Base-by-base conservation (phyloP, 2,797 vertebrate species). In the Columba guinea region DNA sequence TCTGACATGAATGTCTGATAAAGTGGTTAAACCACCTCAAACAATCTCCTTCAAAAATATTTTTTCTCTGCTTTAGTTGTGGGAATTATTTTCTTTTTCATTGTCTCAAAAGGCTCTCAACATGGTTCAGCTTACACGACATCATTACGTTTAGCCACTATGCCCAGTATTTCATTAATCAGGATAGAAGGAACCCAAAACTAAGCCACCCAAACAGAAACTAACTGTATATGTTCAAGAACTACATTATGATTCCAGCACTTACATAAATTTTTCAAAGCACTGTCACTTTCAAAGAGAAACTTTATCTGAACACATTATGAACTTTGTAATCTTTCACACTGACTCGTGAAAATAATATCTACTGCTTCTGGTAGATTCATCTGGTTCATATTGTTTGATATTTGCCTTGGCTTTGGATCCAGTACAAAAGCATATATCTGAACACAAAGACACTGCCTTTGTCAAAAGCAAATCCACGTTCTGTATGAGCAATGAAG, bases 341-440 rank as follows among this genome's bases (percentile, higher is more conserved):
- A 48, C 28, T 62, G 75, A 58, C 14, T 70, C 55, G 13, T 69
- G 44, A 78, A 86, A 44, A 83, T 11, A 63, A 4, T 58, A 87
- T 51, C 77, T 78, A 22, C 18, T 71, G 60, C 58, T 83, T 75
- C 65, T 90, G 35, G 44, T 68, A 82, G 52, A 80, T 82, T 91
- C 85, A 90, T 89, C 90, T 94, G 91, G 77, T 94, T 94, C 67
- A 74, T 70, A 93, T 90, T 87, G 59, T 76, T 95, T 79, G 52
- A 67, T 96, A 96, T 91, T 97, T 96, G 90, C 74, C 64, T 93
- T 95, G 83, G 93, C 94, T 92, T 90, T 70, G 85, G 49, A 91
- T 90, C 91, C 96, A 90, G 55, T 84, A 67, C 85, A 93, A 87
- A 78, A 75, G 74, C 58, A 62, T 63, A 20, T 84, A 79, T 77